Percentiles rank a stretch among this genome's conserved stretches.
Conservation (phyloP, 92 coral and sea anemone species). For the Actinostola sp. region DNA sequence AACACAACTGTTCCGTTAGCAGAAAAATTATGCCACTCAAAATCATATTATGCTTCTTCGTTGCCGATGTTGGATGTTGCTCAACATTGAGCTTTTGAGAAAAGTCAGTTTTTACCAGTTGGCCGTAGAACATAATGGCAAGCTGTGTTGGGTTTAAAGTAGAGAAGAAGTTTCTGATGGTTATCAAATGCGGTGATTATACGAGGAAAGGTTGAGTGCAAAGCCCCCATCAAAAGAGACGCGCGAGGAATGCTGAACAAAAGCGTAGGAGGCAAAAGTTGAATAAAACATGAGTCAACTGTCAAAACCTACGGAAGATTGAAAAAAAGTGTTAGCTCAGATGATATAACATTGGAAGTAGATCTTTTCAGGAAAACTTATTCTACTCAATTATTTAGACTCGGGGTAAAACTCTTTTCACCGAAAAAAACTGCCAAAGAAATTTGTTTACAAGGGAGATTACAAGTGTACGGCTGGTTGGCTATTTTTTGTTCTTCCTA, state of each 20-base stretch:
- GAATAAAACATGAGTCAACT: conserved; percentile 33
- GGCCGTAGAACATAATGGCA: conserved; percentile 36
- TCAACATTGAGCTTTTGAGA: not conserved
- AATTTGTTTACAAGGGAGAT: conserved; percentile 12
- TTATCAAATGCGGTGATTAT: conserved; percentile 26
- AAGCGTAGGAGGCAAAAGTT: conserved; percentile 37
- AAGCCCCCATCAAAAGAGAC: conserved; percentile 19
- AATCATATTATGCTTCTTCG: too few relatives aligned
- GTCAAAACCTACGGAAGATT: not conserved
- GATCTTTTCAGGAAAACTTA: not conserved
- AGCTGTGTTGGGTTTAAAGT: conserved; percentile 1
- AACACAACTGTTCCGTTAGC: too few relatives aligned
- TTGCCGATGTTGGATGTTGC: too few relatives aligned
- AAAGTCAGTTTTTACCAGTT: conserved; percentile 26
- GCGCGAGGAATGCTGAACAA: conserved; percentile 27
- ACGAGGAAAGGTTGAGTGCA: conserved; percentile 14
- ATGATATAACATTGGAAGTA: conserved; percentile 29
- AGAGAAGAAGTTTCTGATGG: conserved; percentile 13
- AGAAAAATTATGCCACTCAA: too few relatives aligned
- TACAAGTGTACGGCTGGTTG: conserved; percentile 49
- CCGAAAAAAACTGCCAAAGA: not conserved
- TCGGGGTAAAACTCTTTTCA: not conserved
- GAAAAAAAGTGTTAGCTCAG: conserved; percentile 31
- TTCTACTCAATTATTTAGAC: not conserved
- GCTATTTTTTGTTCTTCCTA: conserved; percentile 29